phyloP scores from a whole-genome alignment of 2,888 invertebrate genomes.

The Steinernema hermaphroditum region DNA sequence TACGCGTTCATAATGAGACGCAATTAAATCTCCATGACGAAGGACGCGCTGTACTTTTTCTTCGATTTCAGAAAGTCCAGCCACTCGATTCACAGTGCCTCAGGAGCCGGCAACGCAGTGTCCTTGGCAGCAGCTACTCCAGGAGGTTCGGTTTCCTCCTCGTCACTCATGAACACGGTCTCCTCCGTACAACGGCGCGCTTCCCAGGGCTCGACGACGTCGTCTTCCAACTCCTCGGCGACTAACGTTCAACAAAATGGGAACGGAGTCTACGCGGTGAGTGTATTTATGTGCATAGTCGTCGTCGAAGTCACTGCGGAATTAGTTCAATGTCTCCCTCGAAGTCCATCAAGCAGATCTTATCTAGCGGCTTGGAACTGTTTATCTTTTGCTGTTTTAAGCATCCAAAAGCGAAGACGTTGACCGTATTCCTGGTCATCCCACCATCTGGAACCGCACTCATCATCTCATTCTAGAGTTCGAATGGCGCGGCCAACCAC shows the following conservation, averaged over 20 bases:
- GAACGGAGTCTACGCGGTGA: conserved; percentile 25
- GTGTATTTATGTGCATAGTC: conserved; percentile 16
- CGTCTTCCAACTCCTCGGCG: conserved; percentile 18
- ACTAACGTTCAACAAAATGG: conserved; percentile 24
- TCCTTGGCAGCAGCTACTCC: conserved; percentile 1
- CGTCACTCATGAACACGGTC: conserved; percentile 19
- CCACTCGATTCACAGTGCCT: conserved; percentile 28
- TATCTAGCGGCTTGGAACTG: background rate
- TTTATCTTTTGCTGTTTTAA: background rate
- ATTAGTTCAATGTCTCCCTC: conserved; percentile 23
- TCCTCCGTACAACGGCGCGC: conserved; percentile 1
- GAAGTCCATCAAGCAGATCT: conserved; percentile 5
- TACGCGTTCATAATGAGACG: conserved; percentile 25
- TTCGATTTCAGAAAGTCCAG: conserved; percentile 12
- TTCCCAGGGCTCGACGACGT: conserved; percentile 24
- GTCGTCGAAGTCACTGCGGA: conserved; percentile 17
- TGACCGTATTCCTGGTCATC: background rate
- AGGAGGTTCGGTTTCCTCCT: conserved; percentile 12
- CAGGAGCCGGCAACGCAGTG: conserved; percentile 18
- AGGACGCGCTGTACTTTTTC: conserved; percentile 25
- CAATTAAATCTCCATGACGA: conserved; percentile 24
- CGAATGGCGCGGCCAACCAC: background rate
- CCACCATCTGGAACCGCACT: background rate
- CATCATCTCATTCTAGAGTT: background rate
- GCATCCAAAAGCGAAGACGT: background rate